phyloP scores from a whole-genome alignment of 1,140 invertebrate species.

The Aphelenchoides besseyi region DNA sequence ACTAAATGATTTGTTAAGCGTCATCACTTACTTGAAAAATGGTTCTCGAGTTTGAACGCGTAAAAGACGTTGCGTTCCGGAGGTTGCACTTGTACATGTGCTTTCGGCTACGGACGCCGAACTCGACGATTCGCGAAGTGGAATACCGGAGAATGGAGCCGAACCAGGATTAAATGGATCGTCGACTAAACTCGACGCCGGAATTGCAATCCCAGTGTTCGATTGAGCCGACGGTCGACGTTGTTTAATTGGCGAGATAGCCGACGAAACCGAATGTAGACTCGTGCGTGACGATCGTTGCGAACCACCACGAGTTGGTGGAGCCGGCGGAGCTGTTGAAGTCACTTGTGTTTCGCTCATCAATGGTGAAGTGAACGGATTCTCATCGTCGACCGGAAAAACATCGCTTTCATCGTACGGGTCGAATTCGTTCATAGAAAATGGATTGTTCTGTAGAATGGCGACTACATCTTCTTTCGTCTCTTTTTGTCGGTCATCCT shows the following conservation, averaged over 20 bases:
- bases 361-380: neutral
- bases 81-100: conserved; percentile 12
- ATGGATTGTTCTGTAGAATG: conserved; percentile 1
- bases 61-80: neutral
- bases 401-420: conserved; percentile 27
- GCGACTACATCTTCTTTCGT: conserved; percentile 20
- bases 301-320: neutral
- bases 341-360: neutral
- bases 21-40: conserved; percentile 32
- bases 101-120: neutral
- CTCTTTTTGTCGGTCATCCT: conserved; percentile 7
- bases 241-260: neutral
- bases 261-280: neutral
- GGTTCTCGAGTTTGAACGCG: conserved; percentile 22
- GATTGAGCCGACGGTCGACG: conserved; percentile 12
- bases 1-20: neutral
- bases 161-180: neutral
- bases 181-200: neutral
- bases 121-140: neutral
- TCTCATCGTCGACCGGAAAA: conserved; percentile 19
- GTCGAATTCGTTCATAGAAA: neutral
- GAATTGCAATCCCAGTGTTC: neutral
- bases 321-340: neutral
- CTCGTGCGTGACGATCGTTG: neutral
- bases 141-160: neutral